A percentile compares a stretch with the other conserved stretches of the same genome.
These are phyloP conservation scores for Biston betularia DNA, from an alignment of 2,888 invertebrate genomes.

Conservation along the genomic window DNA sequence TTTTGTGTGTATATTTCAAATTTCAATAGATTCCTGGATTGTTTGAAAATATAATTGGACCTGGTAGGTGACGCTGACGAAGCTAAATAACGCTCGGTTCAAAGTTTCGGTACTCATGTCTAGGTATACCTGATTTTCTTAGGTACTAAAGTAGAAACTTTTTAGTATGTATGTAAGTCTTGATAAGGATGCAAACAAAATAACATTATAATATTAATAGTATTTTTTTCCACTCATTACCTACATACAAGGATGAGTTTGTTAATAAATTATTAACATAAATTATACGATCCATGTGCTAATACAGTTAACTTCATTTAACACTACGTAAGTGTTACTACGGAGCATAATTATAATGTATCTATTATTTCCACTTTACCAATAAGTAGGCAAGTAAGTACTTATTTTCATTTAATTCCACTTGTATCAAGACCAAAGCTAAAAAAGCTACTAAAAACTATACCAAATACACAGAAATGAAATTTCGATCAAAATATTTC, in stretches of 20 bases:
- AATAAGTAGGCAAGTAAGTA: background rate
- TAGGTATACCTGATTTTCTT: background rate
- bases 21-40: too few relatives aligned
- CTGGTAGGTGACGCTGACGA: too few relatives aligned
- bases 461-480: too few relatives aligned
- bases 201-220: background rate
- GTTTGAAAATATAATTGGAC: too few relatives aligned
- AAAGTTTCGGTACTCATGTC: background rate
- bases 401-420: slow-evolving; percentile 1
- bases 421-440: background rate
- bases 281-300: slow-evolving; percentile 5
- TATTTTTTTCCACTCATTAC: background rate
- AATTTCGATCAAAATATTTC: too few relatives aligned
- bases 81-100: too few relatives aligned
- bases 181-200: background rate
- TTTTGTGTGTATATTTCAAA: too few relatives aligned
- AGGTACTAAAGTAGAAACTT: too few relatives aligned
- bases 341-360: slow-evolving; percentile 5
- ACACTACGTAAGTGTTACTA: slow-evolving; percentile 7
- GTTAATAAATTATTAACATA: slow-evolving; percentile 8
- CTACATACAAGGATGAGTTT: background rate
- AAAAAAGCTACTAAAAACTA: background rate
- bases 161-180: too few relatives aligned
- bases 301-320: slow-evolving; percentile 24
- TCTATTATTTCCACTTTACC: slow-evolving; percentile 10